Evolutionary conservation across 2,888 invertebrate genomes (phyloP).

Genomic region (Glyphotaelius pellucidus): DNA sequence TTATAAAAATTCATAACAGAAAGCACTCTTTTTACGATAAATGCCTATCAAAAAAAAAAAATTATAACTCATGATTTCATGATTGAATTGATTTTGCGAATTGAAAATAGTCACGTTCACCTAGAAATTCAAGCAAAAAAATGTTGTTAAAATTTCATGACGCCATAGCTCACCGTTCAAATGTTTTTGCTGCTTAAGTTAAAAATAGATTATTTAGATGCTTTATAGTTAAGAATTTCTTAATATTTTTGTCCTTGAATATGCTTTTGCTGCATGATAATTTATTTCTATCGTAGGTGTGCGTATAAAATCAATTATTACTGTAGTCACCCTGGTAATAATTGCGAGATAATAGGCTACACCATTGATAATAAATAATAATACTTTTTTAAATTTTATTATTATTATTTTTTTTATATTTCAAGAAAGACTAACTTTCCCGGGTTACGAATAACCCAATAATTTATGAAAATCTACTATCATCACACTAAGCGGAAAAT

Average conservation of each 20-base stretch:
- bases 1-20: not conserved
- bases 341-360: not conserved
- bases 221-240: not conserved
- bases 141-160: not conserved
- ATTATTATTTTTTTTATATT: no score
- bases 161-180: not conserved
- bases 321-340: not conserved
- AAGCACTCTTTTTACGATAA: no score
- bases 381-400: no score
- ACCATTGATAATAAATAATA: no score
- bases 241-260: not conserved
- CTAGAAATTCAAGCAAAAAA: not conserved
- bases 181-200: not conserved
- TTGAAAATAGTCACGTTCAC: not conserved
- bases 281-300: not conserved
- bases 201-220: not conserved
- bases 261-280: not conserved
- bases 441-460: no score
- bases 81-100: not conserved
- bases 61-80: not conserved
- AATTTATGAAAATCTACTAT: no score
- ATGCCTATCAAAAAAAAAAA: no score
- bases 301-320: not conserved
- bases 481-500: no score
- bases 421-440: no score